Evolutionary conservation across 2,113 vertebrate species (phyloP), one percentile per base, ranked within the genome.

Genomic region (Cyanoderma ruficeps): DNA sequence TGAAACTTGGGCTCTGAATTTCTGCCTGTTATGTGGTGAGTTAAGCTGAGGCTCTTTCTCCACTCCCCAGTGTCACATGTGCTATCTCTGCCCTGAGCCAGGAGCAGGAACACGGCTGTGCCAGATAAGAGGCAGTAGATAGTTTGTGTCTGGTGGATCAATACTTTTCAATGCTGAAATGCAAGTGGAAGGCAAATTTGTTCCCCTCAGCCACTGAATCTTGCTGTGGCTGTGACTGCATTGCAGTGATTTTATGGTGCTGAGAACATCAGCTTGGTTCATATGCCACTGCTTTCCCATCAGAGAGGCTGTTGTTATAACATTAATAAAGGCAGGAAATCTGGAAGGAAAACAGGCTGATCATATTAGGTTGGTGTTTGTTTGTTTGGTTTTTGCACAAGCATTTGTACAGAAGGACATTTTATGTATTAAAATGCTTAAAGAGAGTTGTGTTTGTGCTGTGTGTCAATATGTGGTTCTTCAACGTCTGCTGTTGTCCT

Each of bases 221-320:
- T 78, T 82, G 67, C 89, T 63, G n/a, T 70, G 86, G 30, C 89
- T 83, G 52, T 46, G 86, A 74, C 94, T 94, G 83, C 90, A 81
- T 74, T 94, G 93, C 79, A 67, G 94, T 61, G 63, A 2, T 74
- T 47, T 44, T 63, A 12, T 82, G 74, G 46, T 71, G 71, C 85
- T 91, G 93, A 87, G 61, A 56, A 31, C 64, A 56, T 60, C 60
- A 68, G 55, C 64, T 92, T 41, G 6, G 31, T 80, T 93, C n/a
- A 7, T 20, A 5, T 39, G 49, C 35, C 53, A 22, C 47, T 37
- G 60, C 28, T 61, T 83, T 69, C 37, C 49, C 68, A 56, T 50
- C 67, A 83, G 78, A 76, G 35, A 37, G 53, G n/a, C 56, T 15
- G 41, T 16, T 86, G 67, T 75, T 20, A 9, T 81, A 42, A 16